These are phyloP conservation scores for Carassius carassius DNA, from an alignment of 2,113 vertebrate species.

Conservation along the genomic window DNA sequence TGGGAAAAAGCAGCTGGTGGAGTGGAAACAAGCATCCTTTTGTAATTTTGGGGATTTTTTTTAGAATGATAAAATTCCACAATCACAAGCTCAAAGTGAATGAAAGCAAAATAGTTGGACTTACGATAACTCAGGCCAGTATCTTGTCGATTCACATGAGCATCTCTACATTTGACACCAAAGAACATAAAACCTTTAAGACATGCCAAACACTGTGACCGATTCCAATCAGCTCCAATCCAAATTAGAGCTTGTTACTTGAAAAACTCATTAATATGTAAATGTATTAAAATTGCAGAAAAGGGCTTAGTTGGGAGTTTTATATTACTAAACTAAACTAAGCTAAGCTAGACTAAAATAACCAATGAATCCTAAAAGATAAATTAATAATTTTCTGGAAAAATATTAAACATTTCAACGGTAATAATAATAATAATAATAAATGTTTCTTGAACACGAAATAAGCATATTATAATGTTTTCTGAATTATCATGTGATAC, in stretches of 20 bases:
- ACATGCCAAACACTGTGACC: background rate
- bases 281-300: background rate
- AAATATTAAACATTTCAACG: too few relatives aligned
- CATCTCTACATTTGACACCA: too few relatives aligned
- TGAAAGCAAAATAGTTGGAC: background rate
- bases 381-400: too few relatives aligned
- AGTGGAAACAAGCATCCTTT: background rate
- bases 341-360: background rate
- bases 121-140: background rate
- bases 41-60: too few relatives aligned
- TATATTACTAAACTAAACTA: background rate
- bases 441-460: background rate
- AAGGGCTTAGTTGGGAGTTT: too few relatives aligned
- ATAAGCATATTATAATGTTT: background rate
- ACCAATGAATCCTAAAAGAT: too few relatives aligned
- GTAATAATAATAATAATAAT: background rate
- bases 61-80: background rate
- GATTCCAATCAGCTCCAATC: background rate
- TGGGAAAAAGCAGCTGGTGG: background rate
- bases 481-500: too few relatives aligned
- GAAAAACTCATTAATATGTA: background rate
- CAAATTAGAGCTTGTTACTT: too few relatives aligned
- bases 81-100: background rate
- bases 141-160: slow-evolving; percentile 7
- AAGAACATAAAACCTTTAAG: too few relatives aligned